Percentiles rank a stretch among this genome's conserved stretches.
Conservation (phyloP, 2,888 invertebrate species). For the Coleophora deauratella region DNA sequence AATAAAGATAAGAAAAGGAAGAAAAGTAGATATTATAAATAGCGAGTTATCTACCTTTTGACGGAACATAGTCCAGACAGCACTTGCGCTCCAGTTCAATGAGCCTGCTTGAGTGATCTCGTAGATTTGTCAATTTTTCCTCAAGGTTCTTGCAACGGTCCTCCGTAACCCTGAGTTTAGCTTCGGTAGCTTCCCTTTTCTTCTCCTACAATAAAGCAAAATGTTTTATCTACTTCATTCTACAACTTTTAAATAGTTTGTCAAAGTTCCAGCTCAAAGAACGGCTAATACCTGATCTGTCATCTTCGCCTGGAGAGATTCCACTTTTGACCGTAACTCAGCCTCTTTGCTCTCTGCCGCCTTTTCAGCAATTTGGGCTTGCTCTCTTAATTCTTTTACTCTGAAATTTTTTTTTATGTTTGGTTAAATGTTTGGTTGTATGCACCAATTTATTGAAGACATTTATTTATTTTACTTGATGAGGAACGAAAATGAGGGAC, state of each 20-base stretch:
- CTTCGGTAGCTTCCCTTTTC: conserved; percentile 26
- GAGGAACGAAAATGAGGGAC: not conserved
- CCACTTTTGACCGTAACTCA: conserved; percentile 31
- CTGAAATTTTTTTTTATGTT: conserved; percentile 21
- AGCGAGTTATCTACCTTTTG: conserved; percentile 53
- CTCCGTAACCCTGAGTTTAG: conserved; percentile 33
- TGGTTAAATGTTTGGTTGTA: too few species aligned
- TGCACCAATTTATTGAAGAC: too few species aligned
- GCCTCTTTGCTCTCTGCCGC: conserved; percentile 24
- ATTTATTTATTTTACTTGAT: too few species aligned
- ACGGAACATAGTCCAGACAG: conserved; percentile 49
- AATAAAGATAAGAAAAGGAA: not conserved
- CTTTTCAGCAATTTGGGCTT: conserved; percentile 35
- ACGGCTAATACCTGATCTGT: conserved; percentile 55
- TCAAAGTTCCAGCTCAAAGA: too few species aligned
- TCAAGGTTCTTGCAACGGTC: conserved; percentile 40
- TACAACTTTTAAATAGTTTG: too few species aligned
- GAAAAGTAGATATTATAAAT: not conserved
- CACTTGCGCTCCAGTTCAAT: conserved; percentile 45
- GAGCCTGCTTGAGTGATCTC: conserved; percentile 42
- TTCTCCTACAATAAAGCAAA: conserved; percentile 35
- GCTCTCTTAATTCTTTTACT: conserved; percentile 55
- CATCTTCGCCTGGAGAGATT: conserved; percentile 49
- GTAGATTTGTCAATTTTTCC: conserved; percentile 30
- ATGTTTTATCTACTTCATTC: not conserved